Conservation (phyloP, 2,113 vertebrate species). For the Lepidothrix coronata region DNA sequence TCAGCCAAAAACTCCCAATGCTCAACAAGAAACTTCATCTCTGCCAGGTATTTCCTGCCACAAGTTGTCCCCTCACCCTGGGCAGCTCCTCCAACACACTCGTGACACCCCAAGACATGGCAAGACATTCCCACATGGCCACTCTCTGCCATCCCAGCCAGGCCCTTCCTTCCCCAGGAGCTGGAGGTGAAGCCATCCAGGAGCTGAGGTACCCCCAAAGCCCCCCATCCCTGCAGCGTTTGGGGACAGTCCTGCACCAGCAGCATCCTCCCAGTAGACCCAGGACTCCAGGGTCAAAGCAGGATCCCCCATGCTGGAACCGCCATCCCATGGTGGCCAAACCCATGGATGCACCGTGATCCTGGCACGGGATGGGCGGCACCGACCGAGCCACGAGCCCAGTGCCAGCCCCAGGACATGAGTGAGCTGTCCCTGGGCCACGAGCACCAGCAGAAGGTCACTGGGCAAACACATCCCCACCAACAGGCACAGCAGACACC, state of each 20-base stretch:
- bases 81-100: background rate
- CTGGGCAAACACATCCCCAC: background rate
- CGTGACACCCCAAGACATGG: accelerated
- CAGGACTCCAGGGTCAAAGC: accelerated
- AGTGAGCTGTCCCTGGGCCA: background rate
- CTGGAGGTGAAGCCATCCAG: background rate
- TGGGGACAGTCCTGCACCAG: background rate
- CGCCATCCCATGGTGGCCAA: background rate
- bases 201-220: background rate
- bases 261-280: background rate
- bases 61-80: background rate
- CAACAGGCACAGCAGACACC: accelerated
- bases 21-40: background rate
- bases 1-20: accelerated
- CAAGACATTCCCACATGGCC: background rate
- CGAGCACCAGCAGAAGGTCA: background rate
- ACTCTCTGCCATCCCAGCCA: background rate
- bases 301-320: accelerated
- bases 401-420: background rate
- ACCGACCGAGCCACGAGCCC: accelerated
- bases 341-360: accelerated
- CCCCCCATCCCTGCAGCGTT: accelerated
- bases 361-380: accelerated
- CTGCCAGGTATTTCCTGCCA: background rate
- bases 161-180: background rate